Conservation (phyloP, 2,888 invertebrate genomes). For the Archaeoteleia sp. region DNA sequence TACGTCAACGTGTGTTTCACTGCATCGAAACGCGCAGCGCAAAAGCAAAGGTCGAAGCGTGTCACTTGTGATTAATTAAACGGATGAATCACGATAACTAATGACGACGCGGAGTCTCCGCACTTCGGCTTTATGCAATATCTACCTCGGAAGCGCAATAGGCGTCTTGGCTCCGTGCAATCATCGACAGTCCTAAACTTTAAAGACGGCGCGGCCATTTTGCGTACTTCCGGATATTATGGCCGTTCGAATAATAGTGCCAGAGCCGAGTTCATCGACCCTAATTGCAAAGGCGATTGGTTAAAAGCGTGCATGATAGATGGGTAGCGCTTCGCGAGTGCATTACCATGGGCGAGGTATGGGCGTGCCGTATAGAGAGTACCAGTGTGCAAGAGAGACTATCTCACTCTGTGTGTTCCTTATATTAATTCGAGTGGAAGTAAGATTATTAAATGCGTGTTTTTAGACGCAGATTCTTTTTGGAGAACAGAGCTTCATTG, state of each 20-base stretch:
- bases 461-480: too few species aligned
- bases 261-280: conserved; percentile 59
- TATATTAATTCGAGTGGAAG: conserved; percentile 44
- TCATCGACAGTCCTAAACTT: conserved; percentile 30
- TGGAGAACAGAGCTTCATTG: too few species aligned
- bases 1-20: too few species aligned
- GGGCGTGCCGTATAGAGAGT: conserved; percentile 57
- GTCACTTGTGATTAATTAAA: too few species aligned
- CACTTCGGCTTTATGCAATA: too few species aligned
- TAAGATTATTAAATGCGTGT: too few species aligned
- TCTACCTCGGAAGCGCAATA: too few species aligned
- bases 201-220: conserved; percentile 44
- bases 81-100: too few species aligned
- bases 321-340: conserved; percentile 53
- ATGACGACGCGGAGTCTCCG: too few species aligned
- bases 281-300: conserved; percentile 61
- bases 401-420: conserved; percentile 32
- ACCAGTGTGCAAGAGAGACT: conserved; percentile 31
- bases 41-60: too few species aligned
- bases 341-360: conserved; percentile 57
- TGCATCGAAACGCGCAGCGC: too few species aligned
- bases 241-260: conserved; percentile 42
- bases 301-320: conserved; percentile 63
- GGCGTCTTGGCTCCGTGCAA: too few species aligned
- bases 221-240: conserved; percentile 30